Evolutionary conservation across 2,888 invertebrate genomes (phyloP), one percentile per base, ranked within the genome.

Genomic region (Drosophila phalerata): DNA sequence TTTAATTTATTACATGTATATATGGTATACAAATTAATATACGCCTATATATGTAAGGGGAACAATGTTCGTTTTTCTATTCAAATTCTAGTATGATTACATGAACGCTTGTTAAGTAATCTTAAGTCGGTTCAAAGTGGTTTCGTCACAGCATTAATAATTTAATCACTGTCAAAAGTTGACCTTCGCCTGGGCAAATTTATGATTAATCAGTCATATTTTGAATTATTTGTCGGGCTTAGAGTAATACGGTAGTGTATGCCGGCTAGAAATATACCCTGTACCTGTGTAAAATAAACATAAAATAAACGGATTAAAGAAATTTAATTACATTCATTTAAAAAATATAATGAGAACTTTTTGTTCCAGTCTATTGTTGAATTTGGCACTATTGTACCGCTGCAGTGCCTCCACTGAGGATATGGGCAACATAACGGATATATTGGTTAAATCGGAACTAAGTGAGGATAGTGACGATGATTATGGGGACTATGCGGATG

Each of bases 391-490:
- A 10, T 1, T 55, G 1, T 25, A 40, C 9, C 28, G 10, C n/a
- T 61, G 49, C 15, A 19, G 13, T 15, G 45, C 57, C 19, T 43
- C 52, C 2, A 22, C 51, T 8, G 57, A 47, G 30, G 34, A 48
- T 28, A 40, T n/a, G 13, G 32, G 8, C 5, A 77, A 56, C 5
- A 28, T 6, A 0, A 69, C 63, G 2, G 63, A 40, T 15, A 4
- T 53, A 19, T 6, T 38, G 42, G 19, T 22, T 9, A 73, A 67
- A 49, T 52, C 69, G 10, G 79, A 81, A 37, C 60, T 73, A 2
- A 81, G 52, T 37, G 83, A 90, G 32, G 87, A 90, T 8, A 79
- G 65, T 13, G 82, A 79, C 17, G 84, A 88, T 28, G 90, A 90
- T 28, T 90, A 90, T 32, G 79, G 64, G 3, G 90, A 90, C 15